Percentiles rank a stretch among this genome's conserved stretches.
Evolutionary conservation across 2,797 vertebrate genomes (phyloP).

Genomic region (Gymnoscopelus braueri): DNA sequence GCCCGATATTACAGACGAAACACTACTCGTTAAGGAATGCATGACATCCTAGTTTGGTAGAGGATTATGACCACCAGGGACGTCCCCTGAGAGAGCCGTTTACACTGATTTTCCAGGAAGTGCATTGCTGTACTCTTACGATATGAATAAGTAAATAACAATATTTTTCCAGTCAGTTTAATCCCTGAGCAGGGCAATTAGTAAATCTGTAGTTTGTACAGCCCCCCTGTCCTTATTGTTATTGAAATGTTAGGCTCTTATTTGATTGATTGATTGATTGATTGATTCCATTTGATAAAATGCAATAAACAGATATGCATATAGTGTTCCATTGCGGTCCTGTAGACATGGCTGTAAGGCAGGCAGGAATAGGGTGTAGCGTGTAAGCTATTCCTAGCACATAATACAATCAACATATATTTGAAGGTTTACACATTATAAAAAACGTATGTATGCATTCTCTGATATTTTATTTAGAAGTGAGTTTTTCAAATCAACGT

Average conservation of each 20-base stretch:
- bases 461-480: too few species aligned
- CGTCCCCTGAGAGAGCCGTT: slow-evolving; percentile 58
- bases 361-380: too few species aligned
- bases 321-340: too few species aligned
- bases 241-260: slow-evolving; percentile 98
- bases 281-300: too few species aligned
- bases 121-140: slow-evolving; percentile 57
- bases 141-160: slow-evolving; percentile 82
- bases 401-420: too few species aligned
- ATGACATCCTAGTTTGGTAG: slow-evolving; percentile 46
- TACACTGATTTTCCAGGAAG: slow-evolving; percentile 54
- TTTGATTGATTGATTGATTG: slow-evolving; percentile 70
- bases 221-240: slow-evolving; percentile 80
- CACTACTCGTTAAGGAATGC: slow-evolving; percentile 69
- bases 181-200: slow-evolving; percentile 92
- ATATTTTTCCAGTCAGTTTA: slow-evolving; percentile 79
- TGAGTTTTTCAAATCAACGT: too few species aligned
- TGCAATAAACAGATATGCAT: too few species aligned
- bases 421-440: too few species aligned
- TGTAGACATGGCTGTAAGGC: too few species aligned
- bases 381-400: too few species aligned
- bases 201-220: slow-evolving; percentile 87
- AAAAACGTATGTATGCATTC: too few species aligned
- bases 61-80: slow-evolving; percentile 63
- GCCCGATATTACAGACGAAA: slow-evolving; percentile 49